Evolutionary conservation across 2,797 vertebrate species (phyloP), one percentile per base, ranked within the genome.

Genomic region (Avahi laniger): DNA sequence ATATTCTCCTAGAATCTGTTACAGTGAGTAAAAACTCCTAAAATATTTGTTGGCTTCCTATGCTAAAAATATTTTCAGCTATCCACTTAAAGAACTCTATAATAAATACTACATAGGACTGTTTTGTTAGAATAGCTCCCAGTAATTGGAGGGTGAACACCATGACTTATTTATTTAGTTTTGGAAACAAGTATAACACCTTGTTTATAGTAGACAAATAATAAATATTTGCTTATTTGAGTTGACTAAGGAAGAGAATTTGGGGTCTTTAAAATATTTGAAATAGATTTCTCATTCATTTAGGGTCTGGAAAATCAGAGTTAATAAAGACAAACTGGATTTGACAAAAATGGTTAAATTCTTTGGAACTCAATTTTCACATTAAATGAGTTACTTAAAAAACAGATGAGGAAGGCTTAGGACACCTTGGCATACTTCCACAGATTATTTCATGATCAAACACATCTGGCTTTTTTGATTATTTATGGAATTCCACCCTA

Each of bases 401-500:
- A 89, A 57, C 88, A 96, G 67, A 92, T 43, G 67, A 97, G 43
- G 86, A 97, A 93, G 91, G 89, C 70, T 95, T 70, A 69, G 93
- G 82, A 96, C 93, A 97, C 83, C 57, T 4, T 95, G 95, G 94
- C 95, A 93, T 2, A 85, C 17, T 57, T 90, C 93, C 87, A 87
- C 63, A 93, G 50, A 95, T 90, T 84, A 93, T 69, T 24, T 94
- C 84, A 93, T 89, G 97, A 96, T 94, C 95, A 96, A 80, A 97
- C 93, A 93, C 97, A 97, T 92, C 94, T 97, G 97, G 94, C 30
- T 90, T 79, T 89, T 82, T 89, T 95, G 33, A 88, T 90, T 95
- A 95, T 92, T 97, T 96, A 91, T 65, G 80, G 94, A 93, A 97
- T 93, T 97, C 72, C 18, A 93, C 70, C 41, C 94, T 41, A 81